Conservation (phyloP, 1,140 invertebrate genomes). For the Anastrepha ludens region DNA sequence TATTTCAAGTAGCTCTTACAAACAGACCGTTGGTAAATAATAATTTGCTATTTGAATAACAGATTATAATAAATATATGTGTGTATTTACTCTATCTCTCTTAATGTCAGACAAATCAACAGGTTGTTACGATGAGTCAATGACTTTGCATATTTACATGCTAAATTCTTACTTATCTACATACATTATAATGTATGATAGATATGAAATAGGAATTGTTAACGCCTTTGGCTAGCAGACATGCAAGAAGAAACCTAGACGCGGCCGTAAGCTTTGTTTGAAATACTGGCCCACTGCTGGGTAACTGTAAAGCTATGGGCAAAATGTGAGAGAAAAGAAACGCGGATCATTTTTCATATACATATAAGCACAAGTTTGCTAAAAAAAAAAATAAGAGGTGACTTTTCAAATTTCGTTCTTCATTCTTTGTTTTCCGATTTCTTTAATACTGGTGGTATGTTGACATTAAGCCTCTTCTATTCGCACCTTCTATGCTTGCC, state of each 20-base stretch:
- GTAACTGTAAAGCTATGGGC: background rate
- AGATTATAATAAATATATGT: too few relatives aligned
- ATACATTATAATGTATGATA: background rate
- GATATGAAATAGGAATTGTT: background rate
- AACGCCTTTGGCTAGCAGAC: constrained; percentile 18
- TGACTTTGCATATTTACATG: background rate
- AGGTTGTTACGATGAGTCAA: background rate
- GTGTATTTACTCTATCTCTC: background rate
- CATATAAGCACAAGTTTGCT: too few relatives aligned
- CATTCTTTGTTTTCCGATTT: too few relatives aligned
- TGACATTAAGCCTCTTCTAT: too few relatives aligned
- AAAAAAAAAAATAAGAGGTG: too few relatives aligned
- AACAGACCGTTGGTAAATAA: background rate
- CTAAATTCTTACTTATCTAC: background rate
- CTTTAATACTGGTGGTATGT: too few relatives aligned
- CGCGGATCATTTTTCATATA: too few relatives aligned
- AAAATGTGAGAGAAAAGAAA: background rate
- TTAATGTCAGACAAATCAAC: background rate
- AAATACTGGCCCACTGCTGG: constrained; percentile 21
- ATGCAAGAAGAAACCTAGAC: background rate
- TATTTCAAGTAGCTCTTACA: constrained; percentile 5
- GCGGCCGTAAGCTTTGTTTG: background rate
- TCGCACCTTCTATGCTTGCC: too few relatives aligned
- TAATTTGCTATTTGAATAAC: too few relatives aligned
- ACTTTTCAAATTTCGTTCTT: too few relatives aligned